Conservation (phyloP, 53 echinoderm and acorn worm species). For the Temnopleurus reevesii region DNA sequence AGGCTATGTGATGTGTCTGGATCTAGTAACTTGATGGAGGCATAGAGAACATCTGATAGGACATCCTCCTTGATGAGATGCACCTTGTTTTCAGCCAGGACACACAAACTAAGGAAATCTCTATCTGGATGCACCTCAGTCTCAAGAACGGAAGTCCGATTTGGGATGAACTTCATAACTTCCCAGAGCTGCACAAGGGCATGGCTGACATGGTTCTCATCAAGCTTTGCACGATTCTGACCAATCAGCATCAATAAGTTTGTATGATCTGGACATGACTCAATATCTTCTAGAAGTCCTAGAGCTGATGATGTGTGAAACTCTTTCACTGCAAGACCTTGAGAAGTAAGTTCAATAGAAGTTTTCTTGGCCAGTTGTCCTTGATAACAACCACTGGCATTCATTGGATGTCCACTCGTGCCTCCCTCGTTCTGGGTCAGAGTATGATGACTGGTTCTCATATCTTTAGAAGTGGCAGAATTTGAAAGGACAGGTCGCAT, state of each 20-base stretch:
- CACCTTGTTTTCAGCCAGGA: constrained; percentile 77
- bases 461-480: not conserved
- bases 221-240: constrained; percentile 58
- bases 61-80: constrained; percentile 59
- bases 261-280: constrained; percentile 34
- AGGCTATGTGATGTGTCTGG: constrained; percentile 62
- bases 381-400: not conserved
- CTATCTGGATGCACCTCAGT: constrained; percentile 18
- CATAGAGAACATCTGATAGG: constrained; percentile 74
- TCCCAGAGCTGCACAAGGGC: constrained; percentile 55
- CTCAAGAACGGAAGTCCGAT: not conserved
- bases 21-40: constrained; percentile 61
- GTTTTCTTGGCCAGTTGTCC: not conserved
- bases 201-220: constrained; percentile 58
- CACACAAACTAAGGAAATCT: constrained; percentile 74
- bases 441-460: not conserved
- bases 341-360: not conserved
- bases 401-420: not conserved
- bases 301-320: constrained; percentile 25
- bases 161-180: constrained; percentile 39
- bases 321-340: not conserved
- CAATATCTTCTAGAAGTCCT: constrained; percentile 39
- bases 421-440: not conserved
- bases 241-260: constrained; percentile 43
- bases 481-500: not conserved